Conservation (phyloP, 2,797 vertebrate genomes). For the Merluccius polli region DNA sequence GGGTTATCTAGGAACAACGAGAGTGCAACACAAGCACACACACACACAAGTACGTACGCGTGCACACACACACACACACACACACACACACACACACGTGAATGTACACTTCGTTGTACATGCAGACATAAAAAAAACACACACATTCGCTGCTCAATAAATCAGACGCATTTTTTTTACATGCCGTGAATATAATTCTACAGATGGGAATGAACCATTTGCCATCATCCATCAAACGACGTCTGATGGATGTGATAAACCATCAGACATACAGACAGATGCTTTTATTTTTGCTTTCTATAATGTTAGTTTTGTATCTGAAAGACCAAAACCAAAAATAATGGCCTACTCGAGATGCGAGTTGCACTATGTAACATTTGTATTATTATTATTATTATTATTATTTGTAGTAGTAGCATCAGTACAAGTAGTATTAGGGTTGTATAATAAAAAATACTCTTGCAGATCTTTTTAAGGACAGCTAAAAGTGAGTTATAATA, state of each 20-base stretch:
- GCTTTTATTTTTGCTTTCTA: no score
- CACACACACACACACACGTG: constrained; percentile 10
- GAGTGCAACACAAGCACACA: constrained; percentile 13
- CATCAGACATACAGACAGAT: no score
- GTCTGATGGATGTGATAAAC: no score
- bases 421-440: not conserved
- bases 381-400: not conserved
- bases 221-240: no score
- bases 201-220: not conserved
- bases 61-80: not conserved
- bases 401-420: not conserved
- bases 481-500: not conserved
- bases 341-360: no score
- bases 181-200: not conserved
- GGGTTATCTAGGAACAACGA: constrained; percentile 34
- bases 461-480: not conserved
- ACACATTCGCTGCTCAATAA: not conserved
- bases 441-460: not conserved
- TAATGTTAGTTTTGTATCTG: no score
- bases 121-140: not conserved
- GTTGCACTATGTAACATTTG: not conserved
- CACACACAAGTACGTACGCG: not conserved
- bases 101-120: constrained; percentile 7
- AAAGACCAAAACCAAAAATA: no score
- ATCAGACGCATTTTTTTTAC: not conserved